phyloP scores from a whole-genome alignment of 2,888 invertebrate species.

The Lumbricus terrestris region DNA sequence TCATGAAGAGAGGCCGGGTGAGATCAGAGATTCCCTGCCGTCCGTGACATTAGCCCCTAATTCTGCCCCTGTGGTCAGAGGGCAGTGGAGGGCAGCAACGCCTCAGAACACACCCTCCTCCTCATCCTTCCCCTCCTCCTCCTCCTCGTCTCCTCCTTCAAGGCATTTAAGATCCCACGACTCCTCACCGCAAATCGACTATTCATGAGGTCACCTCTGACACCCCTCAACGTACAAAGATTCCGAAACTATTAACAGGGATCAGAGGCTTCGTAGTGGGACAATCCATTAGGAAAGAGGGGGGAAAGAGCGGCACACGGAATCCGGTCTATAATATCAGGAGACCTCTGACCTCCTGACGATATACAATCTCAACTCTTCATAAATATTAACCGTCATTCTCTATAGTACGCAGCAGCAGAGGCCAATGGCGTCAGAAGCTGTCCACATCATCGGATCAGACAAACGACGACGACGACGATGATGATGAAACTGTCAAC shows the following conservation, averaged over 20 bases:
- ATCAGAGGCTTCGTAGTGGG: constrained; percentile 3
- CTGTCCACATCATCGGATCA: background rate
- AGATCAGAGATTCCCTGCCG: background rate
- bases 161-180: background rate
- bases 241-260: background rate
- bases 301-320: background rate
- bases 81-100: background rate
- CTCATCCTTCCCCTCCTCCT: no score
- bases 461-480: background rate
- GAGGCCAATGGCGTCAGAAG: background rate
- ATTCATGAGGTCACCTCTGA: background rate
- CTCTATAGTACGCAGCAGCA: background rate
- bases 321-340: background rate
- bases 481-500: constrained; percentile 3
- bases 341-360: background rate
- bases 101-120: no score
- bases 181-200: background rate
- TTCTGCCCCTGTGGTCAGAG: background rate
- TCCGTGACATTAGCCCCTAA: background rate
- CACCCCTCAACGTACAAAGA: background rate
- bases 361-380: background rate
- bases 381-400: background rate
- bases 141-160: no score
- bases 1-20: background rate
- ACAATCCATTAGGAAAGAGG: background rate